phyloP scores from a whole-genome alignment of 2,113 vertebrate species.

The Colinus virginianus region DNA sequence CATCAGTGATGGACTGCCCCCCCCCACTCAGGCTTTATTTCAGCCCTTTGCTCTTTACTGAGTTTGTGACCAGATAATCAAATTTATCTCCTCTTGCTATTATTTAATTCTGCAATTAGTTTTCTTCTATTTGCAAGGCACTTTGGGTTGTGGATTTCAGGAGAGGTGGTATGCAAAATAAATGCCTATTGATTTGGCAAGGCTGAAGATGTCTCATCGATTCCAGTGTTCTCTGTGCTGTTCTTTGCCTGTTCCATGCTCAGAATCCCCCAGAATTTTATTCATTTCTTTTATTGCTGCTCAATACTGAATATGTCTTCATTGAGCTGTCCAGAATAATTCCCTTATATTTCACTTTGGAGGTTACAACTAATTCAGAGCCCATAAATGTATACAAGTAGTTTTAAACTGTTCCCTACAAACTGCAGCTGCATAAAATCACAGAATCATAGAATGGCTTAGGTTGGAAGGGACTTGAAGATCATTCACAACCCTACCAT shows the following conservation, averaged over 20 bases:
- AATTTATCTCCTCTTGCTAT: conserved; percentile 16
- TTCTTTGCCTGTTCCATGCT: not conserved
- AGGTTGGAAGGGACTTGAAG: too few species aligned
- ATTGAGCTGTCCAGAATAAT: not conserved
- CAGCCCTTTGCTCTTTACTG: not conserved
- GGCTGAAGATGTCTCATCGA: conserved; percentile 25
- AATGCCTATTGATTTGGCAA: conserved; percentile 23
- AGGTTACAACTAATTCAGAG: not conserved
- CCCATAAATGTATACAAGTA: not conserved
- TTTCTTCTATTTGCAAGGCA: conserved; percentile 14
- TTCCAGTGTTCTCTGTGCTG: conserved; percentile 4
- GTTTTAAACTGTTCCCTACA: conserved; percentile 18
- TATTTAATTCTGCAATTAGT: conserved; percentile 51
- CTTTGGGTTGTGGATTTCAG: conserved; percentile 17
- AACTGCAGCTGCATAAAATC: not conserved
- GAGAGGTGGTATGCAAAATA: not conserved
- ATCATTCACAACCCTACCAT: too few species aligned
- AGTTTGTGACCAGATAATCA: not conserved
- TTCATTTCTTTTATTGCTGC: not conserved
- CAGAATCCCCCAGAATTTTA: not conserved
- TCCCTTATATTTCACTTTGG: not conserved
- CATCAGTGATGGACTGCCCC: not conserved
- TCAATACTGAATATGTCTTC: not conserved
- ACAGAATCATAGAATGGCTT: too few species aligned
- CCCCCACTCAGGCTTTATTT: not conserved